These are phyloP conservation scores for Benthosema pterotum DNA, from an alignment of 2,797 vertebrate species.

Conservation along the genomic window DNA sequence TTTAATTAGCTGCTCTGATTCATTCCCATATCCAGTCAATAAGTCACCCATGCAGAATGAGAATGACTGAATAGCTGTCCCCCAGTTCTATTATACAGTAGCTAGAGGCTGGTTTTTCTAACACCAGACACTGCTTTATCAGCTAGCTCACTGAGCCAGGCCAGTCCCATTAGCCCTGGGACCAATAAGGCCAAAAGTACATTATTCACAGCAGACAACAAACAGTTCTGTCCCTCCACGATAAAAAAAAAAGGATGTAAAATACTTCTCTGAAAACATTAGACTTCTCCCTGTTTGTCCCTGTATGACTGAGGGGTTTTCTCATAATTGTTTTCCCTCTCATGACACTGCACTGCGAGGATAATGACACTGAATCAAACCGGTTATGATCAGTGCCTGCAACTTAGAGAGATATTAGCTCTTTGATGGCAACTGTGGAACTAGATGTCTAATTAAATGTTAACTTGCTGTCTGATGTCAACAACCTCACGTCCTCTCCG, in stretches of 20 bases:
- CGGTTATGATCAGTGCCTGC: conserved; percentile 6
- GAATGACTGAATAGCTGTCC: conserved; percentile 37
- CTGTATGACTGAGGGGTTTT: not conserved
- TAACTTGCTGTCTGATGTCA: conserved; percentile 45
- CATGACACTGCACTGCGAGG: not conserved
- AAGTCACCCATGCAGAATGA: conserved; percentile 59
- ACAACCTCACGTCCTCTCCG: not conserved
- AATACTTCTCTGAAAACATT: no score
- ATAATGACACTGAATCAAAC: conserved; percentile 28
- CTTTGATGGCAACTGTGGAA: conserved; percentile 31
- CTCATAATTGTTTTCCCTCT: conserved; percentile 32
- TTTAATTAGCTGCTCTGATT: conserved; percentile 62
- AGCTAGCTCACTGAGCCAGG: conserved; percentile 33
- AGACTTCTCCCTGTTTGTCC: conserved; percentile 22
- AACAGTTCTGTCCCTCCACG: no score
- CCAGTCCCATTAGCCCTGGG: conserved; percentile 9
- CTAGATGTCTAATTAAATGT: not conserved
- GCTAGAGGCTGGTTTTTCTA: conserved; percentile 20
- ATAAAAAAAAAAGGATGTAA: no score
- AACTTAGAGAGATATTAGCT: conserved; percentile 10
- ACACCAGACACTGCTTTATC: conserved; percentile 29
- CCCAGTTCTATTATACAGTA: conserved; percentile 27
- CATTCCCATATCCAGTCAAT: conserved; percentile 51
- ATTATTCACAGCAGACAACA: no score
- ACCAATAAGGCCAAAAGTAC: not conserved